phyloP scores from a whole-genome alignment of 2,888 invertebrate genomes.

The Pyrrhosoma nymphula region DNA sequence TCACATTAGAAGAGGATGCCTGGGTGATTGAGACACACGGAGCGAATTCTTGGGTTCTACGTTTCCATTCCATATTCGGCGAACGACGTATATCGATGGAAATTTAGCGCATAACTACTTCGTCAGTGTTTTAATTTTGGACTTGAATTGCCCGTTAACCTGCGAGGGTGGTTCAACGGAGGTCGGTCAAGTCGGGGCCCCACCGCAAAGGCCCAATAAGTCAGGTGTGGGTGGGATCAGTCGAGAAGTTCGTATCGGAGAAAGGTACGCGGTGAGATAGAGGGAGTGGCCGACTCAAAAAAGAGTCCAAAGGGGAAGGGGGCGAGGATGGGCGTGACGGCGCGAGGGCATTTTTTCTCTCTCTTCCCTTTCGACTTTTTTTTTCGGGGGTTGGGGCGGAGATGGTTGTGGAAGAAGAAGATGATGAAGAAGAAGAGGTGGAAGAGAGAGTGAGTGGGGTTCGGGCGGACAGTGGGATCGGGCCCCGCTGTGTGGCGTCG shows the following conservation, averaged over 20 bases:
- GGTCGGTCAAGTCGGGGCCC: too few relatives aligned
- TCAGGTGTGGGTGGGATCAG: background rate
- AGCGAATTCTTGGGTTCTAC: too few relatives aligned
- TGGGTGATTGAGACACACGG: too few relatives aligned
- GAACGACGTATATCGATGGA: too few relatives aligned
- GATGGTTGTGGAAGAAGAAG: background rate
- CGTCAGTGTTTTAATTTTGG: too few relatives aligned
- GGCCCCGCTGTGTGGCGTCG: background rate
- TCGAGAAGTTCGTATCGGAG: background rate
- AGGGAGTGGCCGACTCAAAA: background rate
- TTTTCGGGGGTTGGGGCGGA: background rate
- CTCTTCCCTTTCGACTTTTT: background rate
- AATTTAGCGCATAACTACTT: too few relatives aligned
- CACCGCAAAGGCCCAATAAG: background rate
- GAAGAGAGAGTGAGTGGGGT: background rate
- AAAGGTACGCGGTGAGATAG: background rate
- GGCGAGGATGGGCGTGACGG: background rate
- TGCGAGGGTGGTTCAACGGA: too few relatives aligned
- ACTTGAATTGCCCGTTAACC: too few relatives aligned
- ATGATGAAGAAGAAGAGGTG: too few relatives aligned
- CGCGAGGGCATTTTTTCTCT: background rate
- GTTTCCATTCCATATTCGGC: too few relatives aligned
- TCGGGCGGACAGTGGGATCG: background rate
- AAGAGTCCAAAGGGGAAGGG: background rate
- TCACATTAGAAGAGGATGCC: too few relatives aligned